phyloP scores from a whole-genome alignment of 2,888 invertebrate genomes.

The Caenorhabditis virilis region DNA sequence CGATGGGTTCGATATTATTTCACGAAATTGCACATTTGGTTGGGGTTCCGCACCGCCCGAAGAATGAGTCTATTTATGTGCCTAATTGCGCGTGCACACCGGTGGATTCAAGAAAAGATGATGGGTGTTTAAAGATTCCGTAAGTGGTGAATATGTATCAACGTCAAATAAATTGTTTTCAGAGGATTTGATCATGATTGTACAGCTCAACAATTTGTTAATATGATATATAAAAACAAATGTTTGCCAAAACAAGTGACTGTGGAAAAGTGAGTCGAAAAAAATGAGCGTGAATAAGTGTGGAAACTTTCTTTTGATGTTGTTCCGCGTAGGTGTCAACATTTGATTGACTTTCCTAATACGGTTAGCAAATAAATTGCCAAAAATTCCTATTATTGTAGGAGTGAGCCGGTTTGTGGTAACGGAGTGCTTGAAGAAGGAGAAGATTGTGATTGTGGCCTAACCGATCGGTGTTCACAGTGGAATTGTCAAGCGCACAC shows the following conservation, averaged over 20 bases:
- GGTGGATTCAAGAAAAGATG: conserved; percentile 12
- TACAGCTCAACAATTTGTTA: conserved; percentile 63
- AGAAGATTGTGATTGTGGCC: conserved; percentile 66
- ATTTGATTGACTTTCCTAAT: too few relatives aligned
- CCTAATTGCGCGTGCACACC: conserved; percentile 41
- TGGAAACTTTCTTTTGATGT: too few relatives aligned
- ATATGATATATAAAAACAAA: conserved; percentile 59
- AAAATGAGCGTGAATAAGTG: too few relatives aligned
- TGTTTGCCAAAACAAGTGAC: conserved; percentile 41
- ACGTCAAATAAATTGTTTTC: too few relatives aligned
- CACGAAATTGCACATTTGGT: conserved; percentile 63
- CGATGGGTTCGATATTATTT: conserved; percentile 67
- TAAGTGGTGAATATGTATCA: too few relatives aligned
- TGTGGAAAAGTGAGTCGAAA: too few relatives aligned
- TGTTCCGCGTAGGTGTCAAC: too few relatives aligned
- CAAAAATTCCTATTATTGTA: conserved; percentile 23
- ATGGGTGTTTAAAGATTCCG: conserved; percentile 60
- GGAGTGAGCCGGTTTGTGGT: conserved; percentile 56
- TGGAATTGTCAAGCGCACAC: conserved; percentile 58
- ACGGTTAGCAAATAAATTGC: conserved; percentile 24
- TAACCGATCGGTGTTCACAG: conserved; percentile 43
- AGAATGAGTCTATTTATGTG: conserved; percentile 43
- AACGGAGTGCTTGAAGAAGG: conserved; percentile 60
- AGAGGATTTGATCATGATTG: conserved; percentile 67
- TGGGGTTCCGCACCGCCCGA: conserved; percentile 59